A percentile compares a stretch with the other conserved stretches of the same genome.
Conservation (phyloP, 2,113 vertebrate species). For the Amazona guildingii region DNA sequence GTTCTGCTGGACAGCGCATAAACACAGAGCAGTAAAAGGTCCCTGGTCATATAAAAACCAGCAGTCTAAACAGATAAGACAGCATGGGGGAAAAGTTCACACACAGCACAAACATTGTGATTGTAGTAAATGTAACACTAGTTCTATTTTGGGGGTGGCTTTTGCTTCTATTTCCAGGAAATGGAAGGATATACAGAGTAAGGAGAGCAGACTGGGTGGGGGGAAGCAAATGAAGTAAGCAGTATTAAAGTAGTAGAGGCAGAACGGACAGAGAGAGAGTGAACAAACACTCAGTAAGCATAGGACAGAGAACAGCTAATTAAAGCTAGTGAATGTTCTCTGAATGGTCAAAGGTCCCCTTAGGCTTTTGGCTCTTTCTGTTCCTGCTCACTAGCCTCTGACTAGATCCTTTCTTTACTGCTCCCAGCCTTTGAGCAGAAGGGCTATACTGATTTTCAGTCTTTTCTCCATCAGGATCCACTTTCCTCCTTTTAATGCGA, state of each 20-base stretch:
- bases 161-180: not conserved
- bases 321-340: not conserved
- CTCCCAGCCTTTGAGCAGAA: not conserved
- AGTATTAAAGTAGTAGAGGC: not conserved
- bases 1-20: not conserved
- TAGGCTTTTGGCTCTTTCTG: not conserved
- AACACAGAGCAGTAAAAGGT: not conserved
- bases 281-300: not conserved
- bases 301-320: not conserved
- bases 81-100: slow-evolving; percentile 31
- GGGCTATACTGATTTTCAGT: not conserved
- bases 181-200: not conserved
- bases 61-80: slow-evolving; percentile 8
- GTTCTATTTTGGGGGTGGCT: not conserved
- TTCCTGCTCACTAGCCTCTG: not conserved
- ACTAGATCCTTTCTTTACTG: not conserved
- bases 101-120: not conserved
- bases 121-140: not conserved
- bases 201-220: not conserved
- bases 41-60: not conserved
- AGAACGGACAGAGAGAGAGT: not conserved
- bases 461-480: not conserved
- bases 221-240: not conserved
- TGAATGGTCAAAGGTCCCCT: slow-evolving; percentile 33
- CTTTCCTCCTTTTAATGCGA: not conserved